Base-by-base conservation (phyloP, 2,797 vertebrate genomes). In the Nyctibius grandis region DNA sequence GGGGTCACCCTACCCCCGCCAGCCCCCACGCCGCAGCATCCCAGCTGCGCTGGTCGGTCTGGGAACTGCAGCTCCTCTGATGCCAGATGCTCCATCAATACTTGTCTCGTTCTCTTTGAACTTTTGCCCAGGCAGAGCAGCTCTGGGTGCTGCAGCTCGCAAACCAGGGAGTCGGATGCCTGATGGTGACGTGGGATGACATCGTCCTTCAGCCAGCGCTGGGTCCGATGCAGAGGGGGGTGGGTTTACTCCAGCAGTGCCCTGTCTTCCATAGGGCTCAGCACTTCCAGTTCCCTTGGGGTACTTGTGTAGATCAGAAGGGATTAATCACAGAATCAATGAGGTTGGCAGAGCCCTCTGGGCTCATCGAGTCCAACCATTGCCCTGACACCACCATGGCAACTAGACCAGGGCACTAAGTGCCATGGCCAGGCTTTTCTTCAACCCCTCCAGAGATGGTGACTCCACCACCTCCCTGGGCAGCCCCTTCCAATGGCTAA, bases 101-200 rank as follows among this genome's bases (percentile, higher is more conserved):
- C 63, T 29, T 6, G 1, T 45, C 38, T 10, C 7, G 18, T 22
- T 59, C 54, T 54, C 38, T 80, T 44, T 53, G 48, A 67, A 9
- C 18, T 44, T 34, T 25, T 29, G 28, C 54, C 57, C 8, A 1
- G 75, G 53, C 45, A 16, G 60, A 75, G 83, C 7, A 45, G 63
- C 75, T 48, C 63, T 2, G 20, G 5, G 42, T 59, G 51, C 79
- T 34, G 45, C 0, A 2, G 48, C 26, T 44, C 59, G 36, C 26
- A 17, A 23, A 2, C 6, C 11, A 0, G 4, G 26, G 36, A 7
- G 22, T 13, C 3, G 0, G 23, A 2, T 33, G 17, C 38, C 4
- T 9, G 69, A 8, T 42, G 8, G 28, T 6, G 51, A 2, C 34
- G 3, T 3, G 36, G 40, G 64, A 12, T 31, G 34, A 28, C 44